Evolutionary conservation across 2,797 vertebrate species (phyloP).

Genomic region (Glossophaga mutica): DNA sequence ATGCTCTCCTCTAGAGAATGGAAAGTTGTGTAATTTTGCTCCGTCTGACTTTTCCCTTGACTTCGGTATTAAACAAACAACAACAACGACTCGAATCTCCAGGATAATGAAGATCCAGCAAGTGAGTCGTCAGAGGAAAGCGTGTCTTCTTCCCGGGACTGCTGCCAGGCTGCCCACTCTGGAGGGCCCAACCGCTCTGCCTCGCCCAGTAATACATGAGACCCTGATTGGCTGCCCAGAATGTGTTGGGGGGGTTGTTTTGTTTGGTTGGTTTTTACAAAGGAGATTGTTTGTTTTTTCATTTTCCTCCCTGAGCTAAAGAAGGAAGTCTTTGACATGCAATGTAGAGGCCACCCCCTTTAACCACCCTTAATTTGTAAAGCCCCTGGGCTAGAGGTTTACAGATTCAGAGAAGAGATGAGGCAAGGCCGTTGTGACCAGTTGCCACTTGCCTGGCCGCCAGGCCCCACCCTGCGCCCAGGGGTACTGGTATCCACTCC

Average conservation of each 20-base stretch:
- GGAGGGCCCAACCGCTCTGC: constrained; percentile 17
- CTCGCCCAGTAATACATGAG: constrained; percentile 3
- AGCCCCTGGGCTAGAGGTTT: constrained; percentile 16
- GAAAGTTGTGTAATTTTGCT: background rate
- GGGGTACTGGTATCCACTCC: background rate
- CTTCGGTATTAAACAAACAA: constrained; percentile 59
- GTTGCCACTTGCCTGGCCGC: background rate
- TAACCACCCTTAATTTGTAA: constrained; percentile 48
- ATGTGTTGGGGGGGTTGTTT: background rate
- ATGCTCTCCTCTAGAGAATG: constrained; percentile 10
- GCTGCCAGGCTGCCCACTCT: background rate
- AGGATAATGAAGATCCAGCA: constrained; percentile 43
- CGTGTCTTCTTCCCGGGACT: background rate
- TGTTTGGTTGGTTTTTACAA: background rate
- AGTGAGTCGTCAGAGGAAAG: constrained; percentile 44
- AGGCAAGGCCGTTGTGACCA: background rate
- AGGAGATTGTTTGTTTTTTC: background rate
- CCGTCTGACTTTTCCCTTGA: background rate
- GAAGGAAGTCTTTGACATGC: constrained; percentile 14
- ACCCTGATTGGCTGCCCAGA: background rate
- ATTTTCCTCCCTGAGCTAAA: background rate
- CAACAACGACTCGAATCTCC: background rate
- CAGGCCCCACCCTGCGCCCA: rapidly evolving
- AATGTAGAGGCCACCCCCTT: constrained; percentile 37
- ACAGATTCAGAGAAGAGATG: background rate